These are phyloP conservation scores for Pseudonaja textilis DNA, from an alignment of 2,113 vertebrate species.

Conservation along the genomic window DNA sequence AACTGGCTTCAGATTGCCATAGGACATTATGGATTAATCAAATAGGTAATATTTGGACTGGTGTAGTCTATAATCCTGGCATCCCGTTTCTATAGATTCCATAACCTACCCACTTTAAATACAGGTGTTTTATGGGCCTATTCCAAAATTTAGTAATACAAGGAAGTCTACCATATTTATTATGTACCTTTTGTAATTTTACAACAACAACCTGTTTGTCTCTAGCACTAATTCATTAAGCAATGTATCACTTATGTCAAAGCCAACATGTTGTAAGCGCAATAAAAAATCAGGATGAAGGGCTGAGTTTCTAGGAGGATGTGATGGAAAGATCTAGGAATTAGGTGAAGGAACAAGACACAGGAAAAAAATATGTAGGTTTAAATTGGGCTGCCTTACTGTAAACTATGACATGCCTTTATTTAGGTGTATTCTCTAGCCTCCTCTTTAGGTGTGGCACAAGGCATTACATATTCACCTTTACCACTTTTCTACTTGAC, in stretches of 20 bases:
- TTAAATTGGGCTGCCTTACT: background rate
- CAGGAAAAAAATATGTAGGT: background rate
- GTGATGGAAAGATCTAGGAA: background rate
- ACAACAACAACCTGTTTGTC: background rate
- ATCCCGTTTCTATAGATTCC: background rate
- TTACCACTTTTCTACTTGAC: background rate
- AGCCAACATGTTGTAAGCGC: background rate
- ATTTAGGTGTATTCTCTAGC: background rate
- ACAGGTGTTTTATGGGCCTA: background rate
- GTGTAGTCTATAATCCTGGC: background rate
- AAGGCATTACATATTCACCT: no score
- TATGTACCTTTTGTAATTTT: background rate
- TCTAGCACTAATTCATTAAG: background rate
- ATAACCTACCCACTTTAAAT: background rate
- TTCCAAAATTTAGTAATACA: background rate
- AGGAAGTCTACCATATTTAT: background rate
- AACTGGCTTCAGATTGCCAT: background rate
- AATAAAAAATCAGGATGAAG: background rate
- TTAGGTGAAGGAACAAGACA: background rate
- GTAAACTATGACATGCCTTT: background rate
- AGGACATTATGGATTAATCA: background rate
- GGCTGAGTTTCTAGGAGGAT: background rate
- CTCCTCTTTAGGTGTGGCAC: no score
- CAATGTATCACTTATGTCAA: background rate
- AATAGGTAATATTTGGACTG: background rate